Evolutionary conservation across 2,113 vertebrate species (phyloP).

Genomic region (Aegithalos caudatus): DNA sequence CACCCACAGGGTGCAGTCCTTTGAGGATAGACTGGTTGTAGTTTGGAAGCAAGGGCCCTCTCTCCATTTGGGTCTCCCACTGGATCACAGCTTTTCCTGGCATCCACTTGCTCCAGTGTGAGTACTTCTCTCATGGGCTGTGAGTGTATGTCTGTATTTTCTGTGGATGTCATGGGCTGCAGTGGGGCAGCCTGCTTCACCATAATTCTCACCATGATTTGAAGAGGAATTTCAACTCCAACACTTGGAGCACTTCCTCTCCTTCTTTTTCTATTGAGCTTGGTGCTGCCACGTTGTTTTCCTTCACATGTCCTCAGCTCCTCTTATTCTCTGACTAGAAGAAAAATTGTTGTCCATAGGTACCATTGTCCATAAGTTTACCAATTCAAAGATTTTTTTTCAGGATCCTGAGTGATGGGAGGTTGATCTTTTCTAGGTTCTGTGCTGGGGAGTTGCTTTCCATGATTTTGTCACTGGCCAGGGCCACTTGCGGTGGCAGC

Average conservation of each 20-base stretch:
- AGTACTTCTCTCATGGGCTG: neutral
- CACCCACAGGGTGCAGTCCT: neutral
- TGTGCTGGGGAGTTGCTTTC: neutral
- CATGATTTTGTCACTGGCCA: neutral
- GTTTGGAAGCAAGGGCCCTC: neutral
- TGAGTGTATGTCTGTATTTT: neutral
- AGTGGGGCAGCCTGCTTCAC: neutral
- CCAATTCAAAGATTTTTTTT: neutral
- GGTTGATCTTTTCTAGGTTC: neutral
- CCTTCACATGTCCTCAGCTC: neutral
- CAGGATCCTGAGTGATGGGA: neutral
- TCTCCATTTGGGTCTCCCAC: neutral
- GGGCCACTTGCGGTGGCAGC: neutral
- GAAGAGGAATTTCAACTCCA: too few species aligned
- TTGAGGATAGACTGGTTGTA: neutral
- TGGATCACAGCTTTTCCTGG: neutral
- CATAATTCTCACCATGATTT: neutral
- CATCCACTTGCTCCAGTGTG: neutral
- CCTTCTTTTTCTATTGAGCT: neutral
- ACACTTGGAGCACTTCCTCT: neutral
- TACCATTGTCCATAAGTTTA: neutral
- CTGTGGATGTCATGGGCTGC: too few species aligned
- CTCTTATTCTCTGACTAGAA: neutral
- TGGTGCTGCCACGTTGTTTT: neutral
- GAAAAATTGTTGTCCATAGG: neutral